Conservation (phyloP, 2,797 vertebrate species). For the Allobates femoralis region DNA sequence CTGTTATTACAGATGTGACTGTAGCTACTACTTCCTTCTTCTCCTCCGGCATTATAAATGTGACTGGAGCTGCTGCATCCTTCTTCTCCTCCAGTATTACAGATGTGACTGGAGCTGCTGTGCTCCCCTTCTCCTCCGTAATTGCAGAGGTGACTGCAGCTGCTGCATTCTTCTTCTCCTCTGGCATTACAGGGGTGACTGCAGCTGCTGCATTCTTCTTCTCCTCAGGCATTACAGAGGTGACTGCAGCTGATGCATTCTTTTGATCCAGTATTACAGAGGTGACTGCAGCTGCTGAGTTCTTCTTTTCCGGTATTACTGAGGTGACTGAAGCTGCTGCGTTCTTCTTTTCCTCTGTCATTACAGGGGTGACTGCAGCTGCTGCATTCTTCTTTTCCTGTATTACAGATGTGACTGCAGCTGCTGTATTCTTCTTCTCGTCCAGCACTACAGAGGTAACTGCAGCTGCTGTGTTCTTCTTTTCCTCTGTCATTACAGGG, state of each 20-base stretch:
- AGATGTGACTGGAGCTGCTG: not conserved
- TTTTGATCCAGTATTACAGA: not conserved
- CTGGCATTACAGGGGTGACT: not conserved
- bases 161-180: not conserved
- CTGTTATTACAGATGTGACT: not conserved
- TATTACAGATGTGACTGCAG: not conserved
- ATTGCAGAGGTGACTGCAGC: not conserved
- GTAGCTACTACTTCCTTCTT: not conserved
- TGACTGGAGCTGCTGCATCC: not conserved
- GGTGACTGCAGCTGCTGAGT: not conserved
- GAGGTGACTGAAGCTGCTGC: not conserved
- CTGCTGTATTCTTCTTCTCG: not conserved
- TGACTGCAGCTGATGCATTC: not conserved
- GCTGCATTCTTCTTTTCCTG: not conserved
- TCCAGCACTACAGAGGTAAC: not conserved
- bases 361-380: not conserved
- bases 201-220: not conserved
- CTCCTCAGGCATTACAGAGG: not conserved
- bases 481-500: not conserved
- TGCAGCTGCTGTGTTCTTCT: not conserved
- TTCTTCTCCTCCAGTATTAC: not conserved
- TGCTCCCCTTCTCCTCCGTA: not conserved
- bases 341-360: not conserved
- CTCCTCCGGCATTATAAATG: not conserved
- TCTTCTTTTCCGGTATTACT: not conserved